Base-by-base conservation (phyloP, 2,888 invertebrate genomes). In the Stenotaenia linearis region DNA sequence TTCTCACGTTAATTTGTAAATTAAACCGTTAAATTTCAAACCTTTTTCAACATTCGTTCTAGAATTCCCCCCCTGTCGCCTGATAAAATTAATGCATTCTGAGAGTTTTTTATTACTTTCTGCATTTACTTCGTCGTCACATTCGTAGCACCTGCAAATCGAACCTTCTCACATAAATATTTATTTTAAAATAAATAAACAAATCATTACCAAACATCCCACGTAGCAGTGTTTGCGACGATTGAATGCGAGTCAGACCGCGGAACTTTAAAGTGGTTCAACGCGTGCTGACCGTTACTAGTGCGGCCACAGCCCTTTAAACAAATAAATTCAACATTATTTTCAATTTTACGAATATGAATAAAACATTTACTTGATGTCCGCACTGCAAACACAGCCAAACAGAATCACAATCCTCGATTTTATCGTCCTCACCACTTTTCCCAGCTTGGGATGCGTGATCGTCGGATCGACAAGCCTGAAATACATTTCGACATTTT, bases 371-470 rank as follows among this genome's bases (percentile, higher is more conserved):
- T 78, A 80, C 80, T 45, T 75, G 92, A 69, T 91, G 87, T 1
- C 93, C 95, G 86, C 95, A 96, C 82, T 91, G 91, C 81, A 95
- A 87, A 84, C 95, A 96, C 87, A 95, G 89, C 93, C 93, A 94
- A 25, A 77, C 80, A 50, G 78, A 80, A 23, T 61, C 74, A 21
- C 18, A 80, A 28, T 80, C 61, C 28, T 80, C 80, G 30, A 76
- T 35, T 35, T 77, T 75, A 35, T 23, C 56, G 75, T 78, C 61
- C 12, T n/a, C 76, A 23, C 18, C 5, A 18, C 28, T 69, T 18
- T 0, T 69, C 18, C 6, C 69, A 3, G 15, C 69, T 28, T 3
- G 1, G 3, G 69, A 1, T 28, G n/a, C n/a, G n/a, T n/a, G n/a
- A n/a, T n/a, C n/a, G n/a, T 12, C 15, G n/a, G 40, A 10, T 10